These are phyloP conservation scores for Xiphophorus couchianus DNA, from an alignment of 2,113 vertebrate species.

Conservation along the genomic window DNA sequence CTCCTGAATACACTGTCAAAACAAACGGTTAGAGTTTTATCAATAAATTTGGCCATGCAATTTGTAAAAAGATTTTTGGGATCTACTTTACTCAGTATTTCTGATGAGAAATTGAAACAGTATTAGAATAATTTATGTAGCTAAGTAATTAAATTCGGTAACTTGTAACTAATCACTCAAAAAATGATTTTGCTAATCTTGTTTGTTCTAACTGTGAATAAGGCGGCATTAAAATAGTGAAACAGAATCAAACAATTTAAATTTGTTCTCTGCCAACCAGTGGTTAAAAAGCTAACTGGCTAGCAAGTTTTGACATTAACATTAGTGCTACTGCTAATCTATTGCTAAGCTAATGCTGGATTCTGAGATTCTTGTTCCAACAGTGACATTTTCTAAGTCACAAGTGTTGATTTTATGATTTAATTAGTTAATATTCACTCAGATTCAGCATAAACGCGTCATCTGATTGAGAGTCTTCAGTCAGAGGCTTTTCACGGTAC, in stretches of 20 bases:
- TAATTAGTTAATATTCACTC: background rate
- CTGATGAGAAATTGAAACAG: background rate
- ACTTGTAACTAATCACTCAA: too few species aligned
- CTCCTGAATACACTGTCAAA: background rate
- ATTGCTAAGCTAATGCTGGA: background rate
- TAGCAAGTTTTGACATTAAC: background rate
- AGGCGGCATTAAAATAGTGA: background rate
- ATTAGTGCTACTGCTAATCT: background rate
- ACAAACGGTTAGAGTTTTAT: background rate
- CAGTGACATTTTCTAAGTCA: too few species aligned
- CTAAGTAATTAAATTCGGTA: background rate
- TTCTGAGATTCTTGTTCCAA: background rate
- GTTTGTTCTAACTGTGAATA: background rate
- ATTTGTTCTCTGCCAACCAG: background rate
- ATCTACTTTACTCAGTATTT: background rate
- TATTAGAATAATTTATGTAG: background rate
- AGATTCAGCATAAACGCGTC: background rate
- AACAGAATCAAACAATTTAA: background rate
- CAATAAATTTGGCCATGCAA: background rate
- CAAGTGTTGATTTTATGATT: background rate
- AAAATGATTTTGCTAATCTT: background rate
- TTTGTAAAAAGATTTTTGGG: background rate
- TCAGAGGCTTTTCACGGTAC: too few species aligned
- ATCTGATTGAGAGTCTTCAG: too few species aligned
- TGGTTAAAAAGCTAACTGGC: background rate